Evolutionary conservation across 2,797 vertebrate genomes (phyloP).

Genomic region (Sebastes itinus): DNA sequence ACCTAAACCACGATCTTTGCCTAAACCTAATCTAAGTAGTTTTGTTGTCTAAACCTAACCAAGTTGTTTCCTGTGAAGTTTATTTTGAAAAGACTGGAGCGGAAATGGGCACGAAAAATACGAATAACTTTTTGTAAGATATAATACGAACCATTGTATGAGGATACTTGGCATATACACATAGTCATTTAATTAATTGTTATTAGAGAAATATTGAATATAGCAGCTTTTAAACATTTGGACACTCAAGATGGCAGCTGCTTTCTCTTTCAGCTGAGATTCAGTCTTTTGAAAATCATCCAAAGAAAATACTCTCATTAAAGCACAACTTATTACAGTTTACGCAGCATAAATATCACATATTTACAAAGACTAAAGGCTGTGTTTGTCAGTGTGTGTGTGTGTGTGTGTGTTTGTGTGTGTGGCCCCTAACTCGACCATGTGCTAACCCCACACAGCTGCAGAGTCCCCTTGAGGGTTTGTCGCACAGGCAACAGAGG

Average conservation of each 20-base stretch:
- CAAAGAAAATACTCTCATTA: conserved; percentile 26
- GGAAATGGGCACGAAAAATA: no score
- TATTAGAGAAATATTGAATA: neutral
- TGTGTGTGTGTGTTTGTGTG: conserved; percentile 60
- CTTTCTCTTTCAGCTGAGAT: neutral
- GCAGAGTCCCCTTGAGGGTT: conserved; percentile 79
- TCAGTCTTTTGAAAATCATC: conserved; percentile 6
- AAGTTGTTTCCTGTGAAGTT: no score
- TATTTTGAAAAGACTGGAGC: no score
- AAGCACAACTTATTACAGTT: conserved; percentile 42
- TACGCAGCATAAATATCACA: conserved; percentile 51
- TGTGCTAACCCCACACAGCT: conserved; percentile 82
- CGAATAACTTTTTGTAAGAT: no score
- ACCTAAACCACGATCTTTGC: no score
- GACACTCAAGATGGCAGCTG: neutral
- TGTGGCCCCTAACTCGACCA: conserved; percentile 81
- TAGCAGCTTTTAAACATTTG: neutral
- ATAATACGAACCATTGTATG: no score
- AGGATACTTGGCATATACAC: neutral
- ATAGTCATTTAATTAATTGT: neutral
- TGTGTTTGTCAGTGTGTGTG: conserved; percentile 43
- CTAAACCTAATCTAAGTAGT: no score
- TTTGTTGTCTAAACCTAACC: no score
- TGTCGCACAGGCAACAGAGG: conserved; percentile 78
- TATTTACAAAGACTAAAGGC: conserved; percentile 59